Evolutionary conservation across 2,888 invertebrate genomes (phyloP).

Genomic region (Latheticus oryzae): DNA sequence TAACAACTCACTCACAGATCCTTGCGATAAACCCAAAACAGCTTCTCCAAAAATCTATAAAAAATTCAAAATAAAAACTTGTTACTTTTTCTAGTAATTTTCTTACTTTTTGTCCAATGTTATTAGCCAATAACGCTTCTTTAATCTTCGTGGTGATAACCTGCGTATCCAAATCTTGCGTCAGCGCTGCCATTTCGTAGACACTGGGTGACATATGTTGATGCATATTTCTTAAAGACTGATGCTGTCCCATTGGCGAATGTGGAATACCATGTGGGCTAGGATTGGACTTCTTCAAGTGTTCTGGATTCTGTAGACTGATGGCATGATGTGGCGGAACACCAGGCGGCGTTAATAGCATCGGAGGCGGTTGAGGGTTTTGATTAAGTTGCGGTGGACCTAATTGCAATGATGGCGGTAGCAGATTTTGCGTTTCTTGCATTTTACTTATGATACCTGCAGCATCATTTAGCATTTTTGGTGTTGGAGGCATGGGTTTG

Average conservation of each 20-base stretch:
- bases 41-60: slow-evolving; percentile 94
- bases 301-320: slow-evolving; percentile 73
- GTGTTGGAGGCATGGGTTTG: slow-evolving; percentile 83
- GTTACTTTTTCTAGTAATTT: too few relatives aligned
- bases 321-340: slow-evolving; percentile 81
- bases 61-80: too few relatives aligned
- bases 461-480: slow-evolving; percentile 81
- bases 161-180: slow-evolving; percentile 96
- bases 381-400: slow-evolving; percentile 67
- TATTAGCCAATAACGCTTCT: slow-evolving; percentile 94
- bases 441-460: slow-evolving; percentile 74
- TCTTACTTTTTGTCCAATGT: slow-evolving; percentile 92
- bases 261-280: slow-evolving; percentile 68
- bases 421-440: slow-evolving; percentile 75
- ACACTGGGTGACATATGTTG: slow-evolving; percentile 94
- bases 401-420: slow-evolving; percentile 68
- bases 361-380: slow-evolving; percentile 60
- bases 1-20: slow-evolving; percentile 95
- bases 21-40: slow-evolving; percentile 95
- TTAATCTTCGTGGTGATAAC: slow-evolving; percentile 97
- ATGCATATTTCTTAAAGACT: slow-evolving; percentile 78
- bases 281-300: slow-evolving; percentile 70
- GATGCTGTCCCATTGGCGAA: slow-evolving; percentile 73
- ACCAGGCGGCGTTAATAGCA: slow-evolving; percentile 81
- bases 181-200: slow-evolving; percentile 96